Evolutionary conservation across 2,888 invertebrate species (phyloP), one percentile per base, ranked within the genome.

Genomic region (Drosophila neotestacea): DNA sequence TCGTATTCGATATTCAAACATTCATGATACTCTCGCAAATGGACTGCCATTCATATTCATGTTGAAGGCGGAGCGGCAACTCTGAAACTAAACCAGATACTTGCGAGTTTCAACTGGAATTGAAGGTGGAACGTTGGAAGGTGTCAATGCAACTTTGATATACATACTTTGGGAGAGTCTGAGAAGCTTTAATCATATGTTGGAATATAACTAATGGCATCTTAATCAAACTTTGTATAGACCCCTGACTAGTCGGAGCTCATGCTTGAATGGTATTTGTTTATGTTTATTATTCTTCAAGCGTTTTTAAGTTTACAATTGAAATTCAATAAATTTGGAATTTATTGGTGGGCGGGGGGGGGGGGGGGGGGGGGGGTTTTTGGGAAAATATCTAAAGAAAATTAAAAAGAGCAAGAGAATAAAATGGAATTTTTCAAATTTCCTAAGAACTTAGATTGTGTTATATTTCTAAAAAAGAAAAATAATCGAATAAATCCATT

Each of bases 41-140:
- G 73, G 34, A n/a, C 22, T 39, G 6, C 72, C 58, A 73, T 77
- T 77, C 52, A 77, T 64, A 61, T 54, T 54, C 32, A 61, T 65
- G 59, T 16, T 22, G 41, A 58, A 55, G 61, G 61, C 55, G 66
- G 48, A 54, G 16, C 36, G 34, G 32, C 4, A 44, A 54, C 32
- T 51, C 32, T 51, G 6, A 38, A 44, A 32, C 32, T 38, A 2
- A 36, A 50, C 39, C 48, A 54, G n/a, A 41, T 27, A 28, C 42
- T 16, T 61, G 16, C 27, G 34, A 50, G 28, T 48, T 50, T 11
- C 16, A 65, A 13, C 27, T 60, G 28, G 41, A 44, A 39, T 46
- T 16, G 11, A 34, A 52, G 16, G 6, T 55, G 46, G 46, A 44
- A 34, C n/a, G 1, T 22, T 52, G 22, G 34, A 55, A 55, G 56